Evolutionary conservation across 2,113 vertebrate species (phyloP).

Genomic region (Miniopterus natalensis): DNA sequence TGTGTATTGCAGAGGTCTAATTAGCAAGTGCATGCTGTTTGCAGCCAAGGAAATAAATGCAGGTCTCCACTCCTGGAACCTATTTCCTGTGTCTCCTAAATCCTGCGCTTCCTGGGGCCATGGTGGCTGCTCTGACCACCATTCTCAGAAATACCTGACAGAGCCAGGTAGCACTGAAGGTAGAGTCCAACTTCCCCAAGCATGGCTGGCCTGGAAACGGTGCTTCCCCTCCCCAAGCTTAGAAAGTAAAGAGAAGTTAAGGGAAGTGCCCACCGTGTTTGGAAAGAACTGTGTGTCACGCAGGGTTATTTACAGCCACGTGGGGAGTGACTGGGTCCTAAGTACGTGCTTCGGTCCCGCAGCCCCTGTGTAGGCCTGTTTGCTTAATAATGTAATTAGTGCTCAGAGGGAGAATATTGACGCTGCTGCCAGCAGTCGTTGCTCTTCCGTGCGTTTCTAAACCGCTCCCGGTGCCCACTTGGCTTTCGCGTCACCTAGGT

Average conservation of each 20-base stretch:
- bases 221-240: background rate
- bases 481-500: slow-evolving; percentile 41
- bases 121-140: background rate
- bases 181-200: background rate
- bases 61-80: slow-evolving; percentile 68
- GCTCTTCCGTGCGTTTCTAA: slow-evolving; percentile 83
- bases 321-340: slow-evolving; percentile 82
- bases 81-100: slow-evolving; percentile 5
- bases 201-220: background rate
- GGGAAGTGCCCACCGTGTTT: background rate
- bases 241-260: slow-evolving; percentile 45
- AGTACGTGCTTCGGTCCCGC: slow-evolving; percentile 85
- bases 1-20: slow-evolving; percentile 65
- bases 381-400: slow-evolving; percentile 89
- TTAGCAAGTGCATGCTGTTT: slow-evolving; percentile 76
- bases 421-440: slow-evolving; percentile 83
- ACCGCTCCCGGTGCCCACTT: slow-evolving; percentile 69
- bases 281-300: slow-evolving; percentile 65
- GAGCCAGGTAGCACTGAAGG: background rate
- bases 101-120: background rate
- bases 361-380: slow-evolving; percentile 87
- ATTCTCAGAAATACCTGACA: background rate
- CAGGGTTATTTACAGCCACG: slow-evolving; percentile 64
- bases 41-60: slow-evolving; percentile 70
- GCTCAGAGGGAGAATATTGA: slow-evolving; percentile 88